Conservation (phyloP, 53 echinoderm and acorn worm species). For the Patiria pectinifera region DNA sequence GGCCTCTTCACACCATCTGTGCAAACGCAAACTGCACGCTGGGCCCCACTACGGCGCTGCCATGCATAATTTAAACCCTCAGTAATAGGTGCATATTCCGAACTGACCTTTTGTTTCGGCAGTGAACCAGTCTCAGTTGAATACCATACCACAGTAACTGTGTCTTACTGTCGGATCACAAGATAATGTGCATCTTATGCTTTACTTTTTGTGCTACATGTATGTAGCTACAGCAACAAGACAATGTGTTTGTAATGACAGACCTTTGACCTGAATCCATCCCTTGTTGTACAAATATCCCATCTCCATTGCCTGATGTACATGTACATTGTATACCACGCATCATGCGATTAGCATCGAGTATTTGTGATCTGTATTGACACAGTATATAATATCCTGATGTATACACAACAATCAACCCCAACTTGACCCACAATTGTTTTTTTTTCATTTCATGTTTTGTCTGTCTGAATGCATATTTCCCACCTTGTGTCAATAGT, state of each 20-base stretch:
- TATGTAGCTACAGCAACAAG: neutral
- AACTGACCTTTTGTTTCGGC: neutral
- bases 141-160: neutral
- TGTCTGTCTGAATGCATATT: neutral
- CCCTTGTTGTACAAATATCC: neutral
- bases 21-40: neutral
- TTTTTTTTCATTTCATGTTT: neutral
- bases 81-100: neutral
- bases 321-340: too few species aligned
- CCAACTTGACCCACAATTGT: neutral
- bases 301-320: neutral
- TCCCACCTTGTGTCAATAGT: slow-evolving; percentile 26
- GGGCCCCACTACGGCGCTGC: neutral
- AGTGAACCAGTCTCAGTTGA: neutral
- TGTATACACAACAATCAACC: neutral
- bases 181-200: neutral
- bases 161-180: neutral
- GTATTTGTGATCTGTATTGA: neutral
- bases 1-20: slow-evolving; percentile 47
- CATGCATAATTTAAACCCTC: slow-evolving; percentile 1
- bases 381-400: neutral
- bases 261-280: slow-evolving; percentile 24
- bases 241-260: slow-evolving; percentile 13
- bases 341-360: neutral
- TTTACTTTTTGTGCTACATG: neutral